Evolutionary conservation across 64 coral and sea anemone species (phyloP).

Genomic region (Dendronephthya gigantea): DNA sequence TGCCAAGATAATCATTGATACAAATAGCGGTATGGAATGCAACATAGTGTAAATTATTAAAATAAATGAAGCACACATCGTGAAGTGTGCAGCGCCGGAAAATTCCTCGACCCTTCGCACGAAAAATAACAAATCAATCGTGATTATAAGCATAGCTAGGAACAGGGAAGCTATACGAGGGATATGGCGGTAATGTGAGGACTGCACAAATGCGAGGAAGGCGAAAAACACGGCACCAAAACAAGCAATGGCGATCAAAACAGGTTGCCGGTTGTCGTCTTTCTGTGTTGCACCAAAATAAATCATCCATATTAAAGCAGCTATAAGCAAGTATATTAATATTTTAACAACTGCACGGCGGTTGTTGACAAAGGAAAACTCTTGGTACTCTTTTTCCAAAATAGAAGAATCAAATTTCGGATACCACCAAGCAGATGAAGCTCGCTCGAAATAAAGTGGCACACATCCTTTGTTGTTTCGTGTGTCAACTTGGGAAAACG

Average conservation of each 20-base stretch:
- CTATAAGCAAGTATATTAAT: slow-evolving; percentile 54
- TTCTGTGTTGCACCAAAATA: slow-evolving; percentile 60
- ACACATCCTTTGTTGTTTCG: slow-evolving; percentile 88
- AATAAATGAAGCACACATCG: slow-evolving; percentile 78
- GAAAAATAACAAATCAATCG: slow-evolving; percentile 16
- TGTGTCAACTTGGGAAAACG: slow-evolving; percentile 97
- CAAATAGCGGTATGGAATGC: slow-evolving; percentile 67
- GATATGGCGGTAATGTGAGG: neutral
- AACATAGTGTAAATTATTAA: slow-evolving; percentile 93
- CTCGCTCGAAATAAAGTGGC: slow-evolving; percentile 92
- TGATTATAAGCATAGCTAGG: slow-evolving; percentile 61
- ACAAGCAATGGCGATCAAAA: slow-evolving; percentile 58
- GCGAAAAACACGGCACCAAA: slow-evolving; percentile 44
- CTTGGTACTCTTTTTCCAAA: slow-evolving; percentile 93
- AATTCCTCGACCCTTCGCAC: slow-evolving; percentile 32
- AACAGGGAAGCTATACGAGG: neutral
- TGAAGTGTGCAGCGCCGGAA: slow-evolving; percentile 63
- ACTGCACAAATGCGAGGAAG: neutral
- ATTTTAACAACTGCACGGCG: slow-evolving; percentile 60
- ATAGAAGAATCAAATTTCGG: slow-evolving; percentile 88
- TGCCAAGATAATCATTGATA: slow-evolving; percentile 72
- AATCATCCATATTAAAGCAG: slow-evolving; percentile 57
- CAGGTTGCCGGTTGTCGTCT: slow-evolving; percentile 30
- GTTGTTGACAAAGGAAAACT: slow-evolving; percentile 77
- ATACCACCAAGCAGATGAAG: slow-evolving; percentile 98